Evolutionary conservation across 2,888 invertebrate genomes (phyloP), one percentile per base, ranked within the genome.

Genomic region (Dexiosoma caninum): DNA sequence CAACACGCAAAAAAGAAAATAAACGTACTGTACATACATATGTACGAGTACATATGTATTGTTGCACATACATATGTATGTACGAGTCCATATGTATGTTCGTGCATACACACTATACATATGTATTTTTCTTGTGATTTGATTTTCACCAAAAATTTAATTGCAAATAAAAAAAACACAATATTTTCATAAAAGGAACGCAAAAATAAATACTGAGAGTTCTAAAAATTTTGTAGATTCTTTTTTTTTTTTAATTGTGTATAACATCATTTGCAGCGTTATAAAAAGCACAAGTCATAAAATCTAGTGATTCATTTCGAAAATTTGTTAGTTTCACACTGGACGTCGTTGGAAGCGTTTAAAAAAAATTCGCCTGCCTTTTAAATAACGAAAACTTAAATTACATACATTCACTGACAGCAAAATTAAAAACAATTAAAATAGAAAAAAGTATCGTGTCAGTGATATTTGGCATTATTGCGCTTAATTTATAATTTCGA

Each of bases 231-330:
- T 10, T 62, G 16, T 23, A 55, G 7, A 69, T 60, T n/a, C n/a
- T n/a, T n/a, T n/a, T 44, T 37, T 64, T 70, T 57, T 23, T 64
- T 21, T 49, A 69, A 62, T 32, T 40, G 9, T 57, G 37, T 30
- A 69, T 35, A 42, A 60, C 42, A 49, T 35, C 16, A 35, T 62
- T 37, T 30, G 19, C 70, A 62, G 40, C 9, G 64, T 71, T 57
- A 60, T 10, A 40, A 27, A 30, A 75, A 78, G 42, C 51, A 44
- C 40, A 10, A 57, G 42, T 72, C 81, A 84, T 84, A 84, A 84
- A 84, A 83, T 80, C 84, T 40, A 82, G 82, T 83, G 82, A 71
- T 66, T 75, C 80, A 77, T 46, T 83, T 72, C 12, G 60, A 80
- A 76, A 83, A 81, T 51, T 55, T 35, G 76, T 81, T 83, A 85